Percentiles rank a stretch among this genome's conserved stretches.
Evolutionary conservation across 2,797 vertebrate species (phyloP).

Genomic region (Rousettus madagascariensis): DNA sequence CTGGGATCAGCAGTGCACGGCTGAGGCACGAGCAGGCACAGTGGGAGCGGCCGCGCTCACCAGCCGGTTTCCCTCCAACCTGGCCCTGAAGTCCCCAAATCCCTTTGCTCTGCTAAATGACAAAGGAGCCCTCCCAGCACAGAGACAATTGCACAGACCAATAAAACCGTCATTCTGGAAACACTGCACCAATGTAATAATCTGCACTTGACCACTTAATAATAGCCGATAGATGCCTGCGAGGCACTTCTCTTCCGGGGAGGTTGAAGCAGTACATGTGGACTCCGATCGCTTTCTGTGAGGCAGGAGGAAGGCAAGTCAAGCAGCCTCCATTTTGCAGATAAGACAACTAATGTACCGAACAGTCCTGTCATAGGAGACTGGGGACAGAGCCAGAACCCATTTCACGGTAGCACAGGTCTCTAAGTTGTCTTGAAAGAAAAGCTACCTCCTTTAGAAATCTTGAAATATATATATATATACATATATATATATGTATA

Average conservation of each 20-base stretch:
- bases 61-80: accelerated
- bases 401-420: not conserved
- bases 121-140: not conserved
- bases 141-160: accelerated
- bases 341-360: not conserved
- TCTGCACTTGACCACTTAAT: not conserved
- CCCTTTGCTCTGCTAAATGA: not conserved
- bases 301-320: not conserved
- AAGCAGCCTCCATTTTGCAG: not conserved
- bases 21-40: accelerated
- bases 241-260: not conserved
- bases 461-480: not conserved
- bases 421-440: not conserved
- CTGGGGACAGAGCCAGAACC: not conserved
- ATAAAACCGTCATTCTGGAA: not conserved
- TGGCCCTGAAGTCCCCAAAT: not conserved
- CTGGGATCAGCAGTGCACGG: accelerated
- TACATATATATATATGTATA: not conserved
- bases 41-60: not conserved
- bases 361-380: not conserved
- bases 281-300: too few relatives aligned
- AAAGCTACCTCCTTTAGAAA: not conserved
- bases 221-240: not conserved
- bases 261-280: not conserved
- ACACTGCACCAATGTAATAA: not conserved